phyloP scores from a whole-genome alignment of 1,140 invertebrate species.

The Cotesia typhae region DNA sequence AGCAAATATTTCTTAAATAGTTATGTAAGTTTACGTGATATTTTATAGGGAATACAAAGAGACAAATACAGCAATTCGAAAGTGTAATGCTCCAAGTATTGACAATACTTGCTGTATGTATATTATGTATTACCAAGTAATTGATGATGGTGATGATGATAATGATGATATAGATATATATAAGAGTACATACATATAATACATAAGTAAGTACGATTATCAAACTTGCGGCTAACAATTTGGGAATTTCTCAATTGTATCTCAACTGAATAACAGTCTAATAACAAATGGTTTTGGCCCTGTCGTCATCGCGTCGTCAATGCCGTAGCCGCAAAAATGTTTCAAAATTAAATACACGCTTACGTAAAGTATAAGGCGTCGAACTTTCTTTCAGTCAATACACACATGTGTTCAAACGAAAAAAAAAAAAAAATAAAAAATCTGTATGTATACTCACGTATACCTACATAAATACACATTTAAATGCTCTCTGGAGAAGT shows the following conservation, averaged over 20 bases:
- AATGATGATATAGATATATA: constrained; percentile 4
- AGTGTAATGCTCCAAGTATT: too few species aligned
- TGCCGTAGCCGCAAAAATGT: constrained; percentile 14
- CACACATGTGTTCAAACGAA: too few species aligned
- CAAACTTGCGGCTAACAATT: background rate
- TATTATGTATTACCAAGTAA: background rate
- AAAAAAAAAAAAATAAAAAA: too few species aligned
- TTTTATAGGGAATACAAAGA: too few species aligned
- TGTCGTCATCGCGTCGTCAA: constrained; percentile 14
- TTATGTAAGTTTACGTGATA: too few species aligned
- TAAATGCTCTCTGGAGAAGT: too few species aligned
- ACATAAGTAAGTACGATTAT: background rate
- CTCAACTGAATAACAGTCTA: background rate
- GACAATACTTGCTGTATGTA: background rate
- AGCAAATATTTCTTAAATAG: too few species aligned
- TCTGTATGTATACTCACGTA: constrained; percentile 5
- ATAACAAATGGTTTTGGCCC: background rate
- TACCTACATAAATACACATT: background rate
- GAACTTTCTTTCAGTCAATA: constrained; percentile 39
- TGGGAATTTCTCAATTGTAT: constrained; percentile 8
- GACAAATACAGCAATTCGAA: too few species aligned
- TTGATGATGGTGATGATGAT: background rate
- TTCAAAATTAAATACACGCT: constrained; percentile 15
- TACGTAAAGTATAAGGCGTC: constrained; percentile 12
- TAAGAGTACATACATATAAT: constrained; percentile 1